Evolutionary conservation across 2,113 vertebrate species (phyloP).

Genomic region (Campylorhamphus procurvoides): DNA sequence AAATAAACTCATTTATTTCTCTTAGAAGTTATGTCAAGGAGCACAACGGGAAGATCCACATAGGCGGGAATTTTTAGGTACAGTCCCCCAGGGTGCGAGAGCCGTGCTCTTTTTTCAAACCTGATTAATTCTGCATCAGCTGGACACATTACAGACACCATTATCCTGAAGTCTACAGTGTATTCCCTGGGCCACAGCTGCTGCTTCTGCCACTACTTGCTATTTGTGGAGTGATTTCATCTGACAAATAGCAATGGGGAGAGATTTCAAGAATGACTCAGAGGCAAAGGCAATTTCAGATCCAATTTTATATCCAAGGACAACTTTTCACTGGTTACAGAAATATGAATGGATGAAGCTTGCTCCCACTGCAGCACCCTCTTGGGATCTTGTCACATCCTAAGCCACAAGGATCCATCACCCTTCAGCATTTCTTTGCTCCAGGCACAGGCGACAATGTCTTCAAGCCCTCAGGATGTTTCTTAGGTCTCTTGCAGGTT

Average conservation of each 20-base stretch:
- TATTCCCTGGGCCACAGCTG: constrained; percentile 58
- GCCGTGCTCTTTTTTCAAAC: constrained; percentile 35
- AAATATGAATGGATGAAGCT: background rate
- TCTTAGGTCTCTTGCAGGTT: background rate
- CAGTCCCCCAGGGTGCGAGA: constrained; percentile 37
- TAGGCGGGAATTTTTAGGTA: constrained; percentile 62
- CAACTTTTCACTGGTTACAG: background rate
- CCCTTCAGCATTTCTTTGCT: background rate
- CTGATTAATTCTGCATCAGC: constrained; percentile 65
- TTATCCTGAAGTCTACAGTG: constrained; percentile 32
- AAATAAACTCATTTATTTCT: constrained; percentile 61
- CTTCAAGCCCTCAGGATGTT: background rate
- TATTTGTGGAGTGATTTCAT: constrained; percentile 41
- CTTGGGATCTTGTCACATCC: background rate
- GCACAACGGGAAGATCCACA: background rate
- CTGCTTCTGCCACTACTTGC: constrained; percentile 44
- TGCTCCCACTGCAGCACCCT: background rate
- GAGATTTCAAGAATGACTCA: constrained; percentile 53
- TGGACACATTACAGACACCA: constrained; percentile 52
- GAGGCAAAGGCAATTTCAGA: constrained; percentile 49
- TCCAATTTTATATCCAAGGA: constrained; percentile 46
- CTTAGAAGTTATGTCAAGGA: constrained; percentile 57
- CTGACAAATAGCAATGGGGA: constrained; percentile 52
- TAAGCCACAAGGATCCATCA: background rate
- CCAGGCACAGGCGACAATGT: background rate